Conservation (phyloP, 1,140 invertebrate genomes). For the Drosophila murphyi region DNA sequence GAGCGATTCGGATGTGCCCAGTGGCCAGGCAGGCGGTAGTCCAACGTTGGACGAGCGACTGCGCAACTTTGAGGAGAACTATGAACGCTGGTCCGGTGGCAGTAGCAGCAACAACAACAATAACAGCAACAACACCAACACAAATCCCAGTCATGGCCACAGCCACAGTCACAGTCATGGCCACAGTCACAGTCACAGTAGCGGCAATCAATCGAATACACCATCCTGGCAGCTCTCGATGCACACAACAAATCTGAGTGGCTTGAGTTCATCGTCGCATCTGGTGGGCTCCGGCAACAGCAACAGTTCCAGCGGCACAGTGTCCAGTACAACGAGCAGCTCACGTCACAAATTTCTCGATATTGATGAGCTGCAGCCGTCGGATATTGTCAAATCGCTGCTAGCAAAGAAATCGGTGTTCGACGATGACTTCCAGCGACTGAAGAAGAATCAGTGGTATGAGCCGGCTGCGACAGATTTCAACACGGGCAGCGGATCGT, state of each 20-base stretch:
- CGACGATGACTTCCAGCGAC: slow-evolving; percentile 96
- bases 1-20: slow-evolving; percentile 86
- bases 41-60: slow-evolving; percentile 94
- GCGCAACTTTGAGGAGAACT: slow-evolving; percentile 94
- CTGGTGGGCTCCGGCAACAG: slow-evolving; percentile 64
- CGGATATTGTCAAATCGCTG: slow-evolving; percentile 96
- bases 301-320: slow-evolving; percentile 71
- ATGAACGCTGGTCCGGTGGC: slow-evolving; percentile 94
- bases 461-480: slow-evolving; percentile 86
- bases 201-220: slow-evolving; percentile 46
- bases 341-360: slow-evolving; percentile 88
- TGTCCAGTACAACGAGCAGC: slow-evolving; percentile 85
- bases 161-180: slow-evolving; percentile 25
- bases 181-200: slow-evolving; percentile 20
- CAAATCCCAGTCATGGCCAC: slow-evolving; percentile 37
- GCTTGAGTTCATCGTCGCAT: slow-evolving; percentile 48
- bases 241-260: slow-evolving; percentile 58
- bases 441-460: slow-evolving; percentile 95
- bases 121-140: not conserved
- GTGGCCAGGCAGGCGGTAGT: slow-evolving; percentile 85
- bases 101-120: slow-evolving; percentile 80
- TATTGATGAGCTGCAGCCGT: slow-evolving; percentile 93
- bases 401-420: slow-evolving; percentile 96
- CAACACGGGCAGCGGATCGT: slow-evolving; percentile 34
- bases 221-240: slow-evolving; percentile 72